Evolutionary conservation across 1,140 invertebrate species (phyloP), one percentile per base, ranked within the genome.

Genomic region (Bombus waltoni): DNA sequence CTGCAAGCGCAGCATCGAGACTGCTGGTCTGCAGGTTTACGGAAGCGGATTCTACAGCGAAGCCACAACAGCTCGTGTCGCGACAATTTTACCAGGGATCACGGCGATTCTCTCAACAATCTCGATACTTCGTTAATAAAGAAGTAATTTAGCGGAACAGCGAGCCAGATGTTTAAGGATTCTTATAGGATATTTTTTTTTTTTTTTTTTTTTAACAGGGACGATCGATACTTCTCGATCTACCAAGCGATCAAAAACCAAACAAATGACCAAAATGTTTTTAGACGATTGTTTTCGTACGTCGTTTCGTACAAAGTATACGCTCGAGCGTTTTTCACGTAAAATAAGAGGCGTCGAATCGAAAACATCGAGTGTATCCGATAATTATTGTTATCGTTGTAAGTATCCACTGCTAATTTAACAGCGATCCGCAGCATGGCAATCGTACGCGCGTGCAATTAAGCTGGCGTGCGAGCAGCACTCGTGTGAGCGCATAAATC

Each of bases 1-100:
- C 91, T 98, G 98, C 93, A 98, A 98, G 89, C 96, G 97, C 82
- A 98, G 97, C 93, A 98, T 98, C 86, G 97, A 98, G 91, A 98
- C 98, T 1, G 97, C 97, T 0, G 97, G 97, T 74, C 95, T 98
- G 0, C 97, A 98, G 93, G 97, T 98, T 0, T 97, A 97, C 90
- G 97, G 97, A 2, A 94, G 81, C 57, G 97, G 97, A 18, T 98
- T 96, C 89, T 98, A 98, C 95, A 97, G 97, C 90, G 88, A 85
- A 66, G 94, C 91, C 71, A 72, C 84, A 13, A 59, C 75, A 1
- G 65, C 70, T 1, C 35, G 42, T 10, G 75, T 87, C 25, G 38
- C 59, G 32, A 86, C 78, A n/a, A 81, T 84, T 10, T 40, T 88
- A 25, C 66, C 73, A 47, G 77, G 80, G 47, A 77, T 82, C 66